These are phyloP conservation scores for Lasioglossum oenotherae DNA, from an alignment of 2,888 invertebrate species.

Conservation along the genomic window DNA sequence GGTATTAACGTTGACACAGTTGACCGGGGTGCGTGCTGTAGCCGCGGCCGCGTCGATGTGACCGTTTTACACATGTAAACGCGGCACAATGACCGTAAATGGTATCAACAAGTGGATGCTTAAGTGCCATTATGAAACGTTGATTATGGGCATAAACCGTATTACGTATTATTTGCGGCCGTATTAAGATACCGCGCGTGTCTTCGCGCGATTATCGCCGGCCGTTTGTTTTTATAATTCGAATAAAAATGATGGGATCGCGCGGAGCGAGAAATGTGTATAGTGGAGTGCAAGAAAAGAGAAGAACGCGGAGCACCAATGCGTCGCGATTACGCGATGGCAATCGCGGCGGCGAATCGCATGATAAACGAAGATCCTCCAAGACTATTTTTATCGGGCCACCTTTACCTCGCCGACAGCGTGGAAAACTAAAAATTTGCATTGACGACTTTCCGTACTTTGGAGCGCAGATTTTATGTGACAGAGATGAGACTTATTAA, in stretches of 20 bases:
- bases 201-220: slow-evolving; percentile 69
- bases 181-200: slow-evolving; percentile 72
- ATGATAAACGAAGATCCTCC: not conserved
- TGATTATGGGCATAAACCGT: slow-evolving; percentile 78
- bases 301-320: not conserved
- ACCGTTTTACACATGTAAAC: slow-evolving; percentile 72
- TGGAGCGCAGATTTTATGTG: too few relatives aligned
- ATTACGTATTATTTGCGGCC: slow-evolving; percentile 67
- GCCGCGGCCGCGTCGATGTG: slow-evolving; percentile 58
- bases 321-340: not conserved
- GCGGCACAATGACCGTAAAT: slow-evolving; percentile 75
- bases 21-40: slow-evolving; percentile 64
- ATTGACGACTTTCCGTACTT: too few relatives aligned
- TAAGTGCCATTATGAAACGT: slow-evolving; percentile 79
- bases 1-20: slow-evolving; percentile 69
- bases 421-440: too few relatives aligned
- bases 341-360: not conserved
- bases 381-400: slow-evolving; percentile 10
- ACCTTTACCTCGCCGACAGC: too few relatives aligned
- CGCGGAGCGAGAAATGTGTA: not conserved
- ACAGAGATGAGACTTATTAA: not conserved
- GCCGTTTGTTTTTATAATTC: slow-evolving; percentile 58
- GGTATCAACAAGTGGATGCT: slow-evolving; percentile 82
- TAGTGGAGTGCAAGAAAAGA: not conserved
- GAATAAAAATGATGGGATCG: slow-evolving; percentile 32